Base-by-base conservation (phyloP, 2,113 vertebrate genomes). In the Chaenogobius annularis region DNA sequence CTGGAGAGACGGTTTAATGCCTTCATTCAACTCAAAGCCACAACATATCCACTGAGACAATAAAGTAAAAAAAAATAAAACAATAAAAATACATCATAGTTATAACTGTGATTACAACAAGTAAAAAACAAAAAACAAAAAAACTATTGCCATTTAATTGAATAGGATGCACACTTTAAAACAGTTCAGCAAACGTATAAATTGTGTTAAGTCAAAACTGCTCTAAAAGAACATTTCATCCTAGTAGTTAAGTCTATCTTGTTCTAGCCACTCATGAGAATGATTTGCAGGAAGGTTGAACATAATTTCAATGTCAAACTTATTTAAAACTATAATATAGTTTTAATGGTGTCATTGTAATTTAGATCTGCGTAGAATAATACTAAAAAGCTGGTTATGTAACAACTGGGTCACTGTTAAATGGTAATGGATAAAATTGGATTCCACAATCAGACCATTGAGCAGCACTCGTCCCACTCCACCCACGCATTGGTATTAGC, bases 351-450 rank as follows among this genome's bases (percentile, higher is more conserved):
- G 55, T 23, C 22, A 26, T 58, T 13, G 22, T 26, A 58, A 26
- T 26, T 26, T 58, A 58, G 55, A 6, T 58, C 22, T 58, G 11
- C 10, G 55, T 14, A 58, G 22, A 58, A 58, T 26, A 58, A 58
- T 58, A 58, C 20, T 58, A 58, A 58, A 56, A 58, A 13, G 22
- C 55, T 13, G 3, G 55, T 58, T 58, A 58, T 58, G 22, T 58
- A 58, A 58, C 55, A 58, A 58, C 11, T 58, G 55, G 55, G 55
- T 58, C 22, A 26, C 20, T 26, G 22, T 23, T 58, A 23, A 58
- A 26, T 58, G 22, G 5, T 58, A 58, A 58, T 58, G 55, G 55
- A 23, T 58, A 58, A 58, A 58, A 58, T 26, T 58, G 55, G 55
- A 58, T 58, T 26, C 22, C 55, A 58, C 55, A 58, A 26, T 58